Base-by-base conservation (phyloP, 2,113 vertebrate species). In the Cololabis saira region DNA sequence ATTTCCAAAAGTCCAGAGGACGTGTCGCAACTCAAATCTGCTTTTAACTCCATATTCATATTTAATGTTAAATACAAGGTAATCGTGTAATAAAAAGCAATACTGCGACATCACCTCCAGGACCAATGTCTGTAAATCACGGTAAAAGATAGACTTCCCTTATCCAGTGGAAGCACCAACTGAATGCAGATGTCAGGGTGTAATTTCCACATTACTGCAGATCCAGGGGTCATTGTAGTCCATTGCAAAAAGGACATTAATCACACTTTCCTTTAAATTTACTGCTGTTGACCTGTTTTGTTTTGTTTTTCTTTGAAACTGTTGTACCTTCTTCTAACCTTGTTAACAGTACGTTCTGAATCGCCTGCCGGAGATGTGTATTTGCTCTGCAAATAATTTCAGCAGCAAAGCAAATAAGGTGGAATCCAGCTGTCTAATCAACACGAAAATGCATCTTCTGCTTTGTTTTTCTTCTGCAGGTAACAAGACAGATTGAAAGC, bases 301-400 rank as follows among this genome's bases (percentile, higher is more conserved):
- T 37, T 37, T 9, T 4, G 5, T 19, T 10, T 64, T 65, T 83
- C 51, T 68, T 84, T 72, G 66, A 43, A 67, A 76, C 24, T 27
- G 24, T 27, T 27, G 24, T 78, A 81, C 65, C 68, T 76, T 78
- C 81, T 89, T 16, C 54, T 16, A 10, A 21, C 47, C 51, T 78
- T 83, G 61, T 83, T 74, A 69, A 57, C 7, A 9, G 2, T 52
- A 49, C 54, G 57, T 61, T 71, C 41, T 12, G 59, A 19, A 47
- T 1, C 51, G 40, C 64, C 56, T 74, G 37, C 24, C 51, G 55
- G 49, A 41, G 3, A 67, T 47, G 48, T 50, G 17, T 67, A 58
- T 71, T 71, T 67, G 52, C 40, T 69, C 53, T 62, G 42, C 33
- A 22, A 51, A 61, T 17, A 42, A 54, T 71, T 67, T 79, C 4